Percentiles rank a stretch among this genome's conserved stretches.
Conservation (phyloP, 2,113 vertebrate genomes). For the Pedionomus torquatus region DNA sequence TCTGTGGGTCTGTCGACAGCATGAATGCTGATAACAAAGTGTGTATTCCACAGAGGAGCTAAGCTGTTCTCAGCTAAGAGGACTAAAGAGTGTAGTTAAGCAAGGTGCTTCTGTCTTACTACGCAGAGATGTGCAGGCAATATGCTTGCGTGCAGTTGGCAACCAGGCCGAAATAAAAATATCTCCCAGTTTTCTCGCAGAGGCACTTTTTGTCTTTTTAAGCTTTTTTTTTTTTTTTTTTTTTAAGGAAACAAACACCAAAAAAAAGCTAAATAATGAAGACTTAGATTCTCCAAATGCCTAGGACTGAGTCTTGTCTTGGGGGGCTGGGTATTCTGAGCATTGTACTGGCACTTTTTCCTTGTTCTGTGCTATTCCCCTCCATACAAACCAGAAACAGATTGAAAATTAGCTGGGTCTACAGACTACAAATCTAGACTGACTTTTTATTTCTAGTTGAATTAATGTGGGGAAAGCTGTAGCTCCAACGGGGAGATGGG, state of each 20-base stretch:
- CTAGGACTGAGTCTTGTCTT: not conserved
- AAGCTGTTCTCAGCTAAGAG: not conserved
- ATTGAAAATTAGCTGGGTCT: not conserved
- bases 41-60: not conserved
- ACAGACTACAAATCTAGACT: not conserved
- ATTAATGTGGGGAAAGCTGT: not conserved
- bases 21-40: not conserved
- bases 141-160: not conserved
- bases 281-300: not conserved
- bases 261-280: not conserved
- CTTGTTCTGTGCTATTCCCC: not conserved
- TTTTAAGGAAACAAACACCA: not conserved
- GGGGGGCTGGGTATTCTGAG: not conserved
- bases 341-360: fast-evolving
- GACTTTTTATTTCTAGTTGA: not conserved
- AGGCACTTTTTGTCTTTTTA: not conserved
- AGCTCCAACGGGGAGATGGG: not conserved
- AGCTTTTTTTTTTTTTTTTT: not conserved
- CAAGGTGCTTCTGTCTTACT: not conserved
- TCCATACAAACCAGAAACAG: not conserved
- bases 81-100: not conserved
- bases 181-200: not conserved
- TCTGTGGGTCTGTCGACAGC: not conserved
- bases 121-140: not conserved
- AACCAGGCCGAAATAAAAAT: not conserved